Evolutionary conservation across 2,113 vertebrate genomes (phyloP).

Genomic region (Bubo blakistoni): DNA sequence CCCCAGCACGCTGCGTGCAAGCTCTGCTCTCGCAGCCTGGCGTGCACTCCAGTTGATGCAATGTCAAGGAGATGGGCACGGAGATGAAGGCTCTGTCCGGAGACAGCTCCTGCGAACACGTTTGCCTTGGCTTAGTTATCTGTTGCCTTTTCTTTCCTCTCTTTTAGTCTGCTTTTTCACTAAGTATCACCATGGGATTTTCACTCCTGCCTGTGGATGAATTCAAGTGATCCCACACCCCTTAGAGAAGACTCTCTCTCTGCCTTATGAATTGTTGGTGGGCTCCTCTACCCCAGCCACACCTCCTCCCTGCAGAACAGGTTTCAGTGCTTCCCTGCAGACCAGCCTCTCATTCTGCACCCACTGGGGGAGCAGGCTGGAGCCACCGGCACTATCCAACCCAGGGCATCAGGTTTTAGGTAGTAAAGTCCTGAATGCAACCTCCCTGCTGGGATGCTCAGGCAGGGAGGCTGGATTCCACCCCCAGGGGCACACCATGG

Average conservation of each 20-base stretch:
- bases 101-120: neutral
- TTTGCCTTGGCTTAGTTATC: neutral
- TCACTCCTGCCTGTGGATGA: neutral
- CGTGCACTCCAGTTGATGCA: accelerated
- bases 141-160: neutral
- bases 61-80: neutral
- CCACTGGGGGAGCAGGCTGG: neutral
- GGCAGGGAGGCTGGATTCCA: neutral
- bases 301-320: neutral
- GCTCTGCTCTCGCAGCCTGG: neutral
- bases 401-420: neutral
- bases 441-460: neutral
- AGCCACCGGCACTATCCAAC: neutral
- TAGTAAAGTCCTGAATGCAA: neutral
- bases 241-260: neutral
- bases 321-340: neutral
- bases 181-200: neutral
- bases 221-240: neutral
- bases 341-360: neutral
- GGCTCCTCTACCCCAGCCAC: neutral
- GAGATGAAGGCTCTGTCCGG: neutral
- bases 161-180: neutral
- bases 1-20: accelerated
- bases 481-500: no score
- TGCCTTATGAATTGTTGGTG: neutral